A percentile compares a stretch with the other conserved stretches of the same genome.
These are phyloP conservation scores for Coecobrya sp. DNA, from an alignment of 2,888 invertebrate genomes.

Conservation along the genomic window DNA sequence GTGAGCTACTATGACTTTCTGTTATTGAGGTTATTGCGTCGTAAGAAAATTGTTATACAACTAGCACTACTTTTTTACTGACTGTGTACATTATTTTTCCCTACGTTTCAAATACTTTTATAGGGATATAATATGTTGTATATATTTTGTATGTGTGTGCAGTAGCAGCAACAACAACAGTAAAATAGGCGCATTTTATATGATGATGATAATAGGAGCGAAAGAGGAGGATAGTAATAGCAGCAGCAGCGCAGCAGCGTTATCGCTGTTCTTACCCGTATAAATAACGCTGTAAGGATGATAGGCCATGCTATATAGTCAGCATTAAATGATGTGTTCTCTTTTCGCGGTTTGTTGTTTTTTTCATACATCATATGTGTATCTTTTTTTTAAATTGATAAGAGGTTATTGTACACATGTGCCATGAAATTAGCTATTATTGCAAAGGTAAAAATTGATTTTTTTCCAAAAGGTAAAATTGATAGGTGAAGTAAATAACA, in stretches of 20 bases:
- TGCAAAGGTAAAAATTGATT: not conserved
- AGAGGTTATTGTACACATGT: not conserved
- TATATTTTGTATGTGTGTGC: too few relatives aligned
- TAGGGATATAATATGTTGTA: too few relatives aligned
- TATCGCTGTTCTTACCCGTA: not conserved
- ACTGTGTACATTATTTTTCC: not conserved
- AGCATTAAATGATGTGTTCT: not conserved
- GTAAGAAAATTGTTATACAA: constrained; percentile 78
- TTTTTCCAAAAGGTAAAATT: not conserved
- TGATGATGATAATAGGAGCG: not conserved
- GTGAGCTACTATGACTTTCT: constrained; percentile 29
- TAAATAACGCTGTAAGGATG: not conserved
- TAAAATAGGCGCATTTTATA: constrained; percentile 1
- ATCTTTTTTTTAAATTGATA: not conserved
- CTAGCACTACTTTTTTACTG: constrained; percentile 49
- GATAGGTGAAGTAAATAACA: not conserved
- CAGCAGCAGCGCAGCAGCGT: not conserved
- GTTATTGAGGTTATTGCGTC: constrained; percentile 82
- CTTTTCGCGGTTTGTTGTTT: constrained; percentile 2
- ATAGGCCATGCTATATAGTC: not conserved
- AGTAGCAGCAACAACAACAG: not conserved
- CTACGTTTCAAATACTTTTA: too few relatives aligned
- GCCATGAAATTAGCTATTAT: not conserved
- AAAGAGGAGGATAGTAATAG: not conserved
- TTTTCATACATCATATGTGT: constrained; percentile 2